phyloP scores from a whole-genome alignment of 2,113 vertebrate species.

The Aleadryas rufinucha region DNA sequence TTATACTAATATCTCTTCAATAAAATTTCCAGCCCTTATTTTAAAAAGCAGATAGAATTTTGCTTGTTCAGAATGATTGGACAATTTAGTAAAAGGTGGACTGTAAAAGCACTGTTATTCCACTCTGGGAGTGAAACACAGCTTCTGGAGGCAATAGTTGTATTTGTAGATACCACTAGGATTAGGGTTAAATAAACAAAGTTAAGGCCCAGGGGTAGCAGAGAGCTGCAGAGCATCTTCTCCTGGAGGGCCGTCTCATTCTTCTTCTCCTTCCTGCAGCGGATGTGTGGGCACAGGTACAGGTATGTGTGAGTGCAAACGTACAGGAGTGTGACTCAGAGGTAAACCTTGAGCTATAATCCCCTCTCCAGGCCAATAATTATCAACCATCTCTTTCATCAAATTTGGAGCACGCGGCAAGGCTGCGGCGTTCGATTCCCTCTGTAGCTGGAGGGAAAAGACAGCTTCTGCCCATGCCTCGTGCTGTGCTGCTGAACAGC shows the following conservation, averaged over 20 bases:
- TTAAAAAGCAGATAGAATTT: neutral
- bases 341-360: neutral
- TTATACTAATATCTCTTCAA: neutral
- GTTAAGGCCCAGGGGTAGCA: neutral
- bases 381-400: neutral
- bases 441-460: neutral
- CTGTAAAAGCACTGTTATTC: neutral
- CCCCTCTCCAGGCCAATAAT: neutral
- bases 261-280: neutral
- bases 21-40: neutral
- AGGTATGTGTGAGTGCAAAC: neutral
- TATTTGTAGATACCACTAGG: neutral
- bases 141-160: neutral
- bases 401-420: fast-evolving
- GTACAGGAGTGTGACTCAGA: neutral
- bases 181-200: neutral
- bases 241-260: neutral
- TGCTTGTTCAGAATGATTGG: neutral
- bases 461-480: neutral
- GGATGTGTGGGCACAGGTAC: neutral
- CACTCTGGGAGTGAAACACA: neutral
- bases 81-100: neutral
- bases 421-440: neutral
- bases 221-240: neutral
- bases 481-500: neutral